Evolutionary conservation across 2,797 vertebrate genomes (phyloP).

Genomic region (Antrozous pallidus): DNA sequence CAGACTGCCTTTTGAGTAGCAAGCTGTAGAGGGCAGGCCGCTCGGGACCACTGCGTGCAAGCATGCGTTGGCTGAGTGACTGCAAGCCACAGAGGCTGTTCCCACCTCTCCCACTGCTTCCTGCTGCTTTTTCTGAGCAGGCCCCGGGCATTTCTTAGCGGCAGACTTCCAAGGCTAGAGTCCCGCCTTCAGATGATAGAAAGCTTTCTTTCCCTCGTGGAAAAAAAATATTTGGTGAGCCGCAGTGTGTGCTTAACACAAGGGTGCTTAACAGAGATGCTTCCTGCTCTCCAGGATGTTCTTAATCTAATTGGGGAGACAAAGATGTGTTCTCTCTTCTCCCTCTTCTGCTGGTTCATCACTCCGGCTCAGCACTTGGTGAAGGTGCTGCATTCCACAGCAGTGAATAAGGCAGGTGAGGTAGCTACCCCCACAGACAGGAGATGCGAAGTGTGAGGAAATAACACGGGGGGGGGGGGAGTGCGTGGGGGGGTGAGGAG

Average conservation of each 20-base stretch:
- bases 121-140: slow-evolving; percentile 45
- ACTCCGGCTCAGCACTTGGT: background rate
- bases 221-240: slow-evolving; percentile 43
- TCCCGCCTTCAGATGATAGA: slow-evolving; percentile 5
- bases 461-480: no score
- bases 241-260: slow-evolving; percentile 3
- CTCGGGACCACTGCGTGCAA: background rate
- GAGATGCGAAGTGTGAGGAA: background rate
- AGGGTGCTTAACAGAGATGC: background rate
- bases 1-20: background rate
- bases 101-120: background rate
- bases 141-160: slow-evolving; percentile 52
- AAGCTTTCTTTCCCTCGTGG: slow-evolving; percentile 49
- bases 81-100: background rate
- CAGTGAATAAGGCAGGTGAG: background rate
- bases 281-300: background rate
- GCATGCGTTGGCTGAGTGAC: background rate
- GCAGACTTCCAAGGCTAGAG: slow-evolving; percentile 39
- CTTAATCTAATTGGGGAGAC: background rate
- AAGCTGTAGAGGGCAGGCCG: background rate
- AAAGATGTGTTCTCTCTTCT: background rate
- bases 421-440: background rate
- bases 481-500: no score
- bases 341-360: background rate
- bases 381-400: background rate